phyloP scores from a whole-genome alignment of 2,797 vertebrate genomes.

The Syngnathus rostellatus region DNA sequence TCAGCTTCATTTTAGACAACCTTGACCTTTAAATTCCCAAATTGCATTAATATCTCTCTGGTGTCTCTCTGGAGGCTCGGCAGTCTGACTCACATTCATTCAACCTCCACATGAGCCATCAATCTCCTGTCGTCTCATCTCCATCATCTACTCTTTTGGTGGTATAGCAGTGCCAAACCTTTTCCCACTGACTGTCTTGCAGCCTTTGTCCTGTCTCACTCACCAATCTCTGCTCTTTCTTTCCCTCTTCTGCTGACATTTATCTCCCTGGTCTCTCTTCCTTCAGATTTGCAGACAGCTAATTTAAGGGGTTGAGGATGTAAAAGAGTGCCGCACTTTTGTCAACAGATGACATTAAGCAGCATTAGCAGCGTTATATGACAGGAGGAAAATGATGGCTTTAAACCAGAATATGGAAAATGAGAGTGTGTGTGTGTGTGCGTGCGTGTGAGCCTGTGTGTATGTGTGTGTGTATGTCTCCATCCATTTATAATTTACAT shows the following conservation, averaged over 20 bases:
- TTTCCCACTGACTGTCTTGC: not conserved
- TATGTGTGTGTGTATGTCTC: conserved; percentile 27
- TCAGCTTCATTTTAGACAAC: conserved; percentile 8
- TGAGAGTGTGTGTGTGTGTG: conserved; percentile 15
- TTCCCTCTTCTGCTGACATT: conserved; percentile 33
- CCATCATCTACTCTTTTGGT: conserved; percentile 7
- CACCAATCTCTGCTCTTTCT: conserved; percentile 24
- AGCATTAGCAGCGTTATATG: conserved; percentile 39
- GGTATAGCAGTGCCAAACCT: conserved; percentile 30
- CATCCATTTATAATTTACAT: conserved; percentile 53
- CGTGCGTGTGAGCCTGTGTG: conserved; percentile 12
- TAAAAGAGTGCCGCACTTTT: conserved; percentile 32
- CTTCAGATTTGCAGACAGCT: conserved; percentile 27
- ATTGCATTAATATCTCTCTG: conserved; percentile 22
- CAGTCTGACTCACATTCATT: conserved; percentile 9
- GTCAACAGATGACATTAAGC: conserved; percentile 52
- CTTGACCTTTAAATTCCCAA: conserved; percentile 25
- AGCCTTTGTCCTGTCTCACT: not conserved
- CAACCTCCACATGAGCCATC: conserved; percentile 6
- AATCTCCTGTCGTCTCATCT: conserved; percentile 15
- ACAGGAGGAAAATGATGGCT: conserved; percentile 45
- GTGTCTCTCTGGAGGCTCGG: conserved; percentile 18
- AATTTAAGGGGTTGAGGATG: conserved; percentile 42
- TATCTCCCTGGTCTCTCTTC: conserved; percentile 28
- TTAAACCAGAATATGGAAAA: conserved; percentile 41